Conservation (phyloP, 2,113 vertebrate genomes). For the Reinhardtius hippoglossoides region DNA sequence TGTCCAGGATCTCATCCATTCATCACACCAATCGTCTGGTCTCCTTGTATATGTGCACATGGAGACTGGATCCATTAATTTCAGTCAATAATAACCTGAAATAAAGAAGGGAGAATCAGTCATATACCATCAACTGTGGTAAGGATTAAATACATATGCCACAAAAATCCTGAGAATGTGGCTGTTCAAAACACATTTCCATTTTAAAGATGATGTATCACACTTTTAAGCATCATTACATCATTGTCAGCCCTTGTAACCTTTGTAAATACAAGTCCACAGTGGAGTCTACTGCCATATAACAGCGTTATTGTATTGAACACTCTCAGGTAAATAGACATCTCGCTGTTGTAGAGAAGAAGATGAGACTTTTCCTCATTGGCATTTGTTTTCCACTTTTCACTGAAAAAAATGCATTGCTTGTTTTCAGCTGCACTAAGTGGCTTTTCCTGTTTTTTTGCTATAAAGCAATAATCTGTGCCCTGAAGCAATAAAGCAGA, state of each 20-base stretch:
- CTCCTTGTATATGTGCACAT: slow-evolving; percentile 1
- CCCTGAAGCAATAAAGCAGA: too few species aligned
- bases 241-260: neutral
- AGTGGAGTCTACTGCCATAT: neutral
- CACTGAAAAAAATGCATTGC: neutral
- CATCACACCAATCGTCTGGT: slow-evolving; percentile 13
- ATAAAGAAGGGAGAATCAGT: neutral
- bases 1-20: slow-evolving; percentile 30
- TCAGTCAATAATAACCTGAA: slow-evolving; percentile 2
- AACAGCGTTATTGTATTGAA: too few species aligned
- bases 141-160: neutral
- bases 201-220: neutral
- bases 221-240: neutral
- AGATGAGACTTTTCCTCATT: too few species aligned
- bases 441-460: neutral
- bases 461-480: too few species aligned
- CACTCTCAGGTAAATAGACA: too few species aligned
- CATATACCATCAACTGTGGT: neutral
- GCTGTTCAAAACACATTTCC: neutral
- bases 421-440: too few species aligned
- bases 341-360: too few species aligned
- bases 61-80: slow-evolving; percentile 14
- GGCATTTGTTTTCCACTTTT: too few species aligned
- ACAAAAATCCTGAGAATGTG: neutral
- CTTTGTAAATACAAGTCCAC: neutral